A percentile compares a stretch with the other conserved stretches of the same genome.
Conservation (phyloP, 2,888 invertebrate species). For the Tricholauxania praeusta region DNA sequence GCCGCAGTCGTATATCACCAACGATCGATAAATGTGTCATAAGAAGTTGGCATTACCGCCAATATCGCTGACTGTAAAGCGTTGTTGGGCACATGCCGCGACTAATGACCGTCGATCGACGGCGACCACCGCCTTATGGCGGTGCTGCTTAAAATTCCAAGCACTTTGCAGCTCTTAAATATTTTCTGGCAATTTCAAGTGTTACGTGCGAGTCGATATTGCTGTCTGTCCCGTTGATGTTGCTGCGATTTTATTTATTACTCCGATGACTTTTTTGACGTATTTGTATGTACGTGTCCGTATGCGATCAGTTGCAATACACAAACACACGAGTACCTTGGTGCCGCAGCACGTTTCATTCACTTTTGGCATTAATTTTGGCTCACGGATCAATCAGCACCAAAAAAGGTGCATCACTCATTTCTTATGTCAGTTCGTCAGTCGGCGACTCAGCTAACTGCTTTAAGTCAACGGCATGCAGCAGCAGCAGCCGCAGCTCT, state of each 20-base stretch:
- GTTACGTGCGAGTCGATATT: conserved; percentile 16
- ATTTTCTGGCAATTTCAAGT: conserved; percentile 19
- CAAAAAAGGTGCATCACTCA: conserved; percentile 55
- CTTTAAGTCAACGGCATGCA: background rate
- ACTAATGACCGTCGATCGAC: conserved; percentile 36
- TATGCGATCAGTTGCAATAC: conserved; percentile 17
- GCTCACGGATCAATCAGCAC: conserved; percentile 60
- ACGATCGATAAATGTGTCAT: conserved; percentile 51
- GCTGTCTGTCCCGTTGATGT: conserved; percentile 6
- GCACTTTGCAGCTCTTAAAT: conserved; percentile 24
- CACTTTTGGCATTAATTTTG: conserved; percentile 32
- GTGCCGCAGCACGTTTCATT: conserved; percentile 10
- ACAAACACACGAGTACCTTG: conserved; percentile 10
- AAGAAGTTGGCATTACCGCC: conserved; percentile 46
- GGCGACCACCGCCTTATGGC: conserved; percentile 35
- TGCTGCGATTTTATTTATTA: conserved; percentile 13
- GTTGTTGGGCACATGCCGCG: conserved; percentile 45
- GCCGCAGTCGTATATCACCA: conserved; percentile 46
- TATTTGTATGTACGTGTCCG: conserved; percentile 28
- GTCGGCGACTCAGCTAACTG: conserved; percentile 38
- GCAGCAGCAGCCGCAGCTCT: background rate
- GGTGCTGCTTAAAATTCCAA: conserved; percentile 34
- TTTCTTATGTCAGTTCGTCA: conserved; percentile 40
- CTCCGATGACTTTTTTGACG: conserved; percentile 23
- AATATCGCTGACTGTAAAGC: conserved; percentile 25